Evolutionary conservation across 2,888 invertebrate species (phyloP), one percentile per base, ranked within the genome.

Genomic region (Abrostola tripartita): DNA sequence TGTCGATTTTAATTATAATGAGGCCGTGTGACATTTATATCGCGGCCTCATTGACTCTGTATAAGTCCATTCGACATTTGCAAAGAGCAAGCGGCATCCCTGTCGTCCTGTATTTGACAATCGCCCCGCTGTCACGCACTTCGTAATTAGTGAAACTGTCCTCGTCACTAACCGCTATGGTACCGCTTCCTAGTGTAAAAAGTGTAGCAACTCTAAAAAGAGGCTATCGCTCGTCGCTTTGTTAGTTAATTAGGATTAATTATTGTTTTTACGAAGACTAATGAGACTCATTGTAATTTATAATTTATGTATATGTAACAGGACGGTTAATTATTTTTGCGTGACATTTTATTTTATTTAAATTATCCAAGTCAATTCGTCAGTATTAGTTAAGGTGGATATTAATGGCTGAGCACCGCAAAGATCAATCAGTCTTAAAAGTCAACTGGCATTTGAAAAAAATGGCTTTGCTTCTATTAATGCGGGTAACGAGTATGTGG

Each of bases 21-120:
- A 42, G 9, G 24, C 8, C 35, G 6, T 37, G 12, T 64, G 57
- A 60, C 75, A 75, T 75, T 72, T 58, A 1, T 37, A 4, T n/a
- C 37, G 51, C 75, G 71, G 59, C 51, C 7, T n/a, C 40, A 52
- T 49, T 65, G 56, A 52, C 8, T 56, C 49, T 14, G 8, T 38
- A 24, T 60, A 44, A 6, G 37, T 24, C 8, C 12, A 42, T 37
- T 37, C 75, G 71, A 65, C 75, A 72, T 72, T 72, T 70, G 40
- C 37, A 41, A 9, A 63, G 4, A 69, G 10, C 12, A 44, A 44
- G n/a, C 56, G 40, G 24, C n/a, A 12, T 51, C 37, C 52, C 37
- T 36, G 7, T 41, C n/a, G n/a, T n/a, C 14, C 10, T 37, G 11
- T 52, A 24, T 53, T 52, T 7, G 36, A 54, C 37, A 47, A 37